Base-by-base conservation (phyloP, 2,888 invertebrate species). In the Mechanitis messenoides region DNA sequence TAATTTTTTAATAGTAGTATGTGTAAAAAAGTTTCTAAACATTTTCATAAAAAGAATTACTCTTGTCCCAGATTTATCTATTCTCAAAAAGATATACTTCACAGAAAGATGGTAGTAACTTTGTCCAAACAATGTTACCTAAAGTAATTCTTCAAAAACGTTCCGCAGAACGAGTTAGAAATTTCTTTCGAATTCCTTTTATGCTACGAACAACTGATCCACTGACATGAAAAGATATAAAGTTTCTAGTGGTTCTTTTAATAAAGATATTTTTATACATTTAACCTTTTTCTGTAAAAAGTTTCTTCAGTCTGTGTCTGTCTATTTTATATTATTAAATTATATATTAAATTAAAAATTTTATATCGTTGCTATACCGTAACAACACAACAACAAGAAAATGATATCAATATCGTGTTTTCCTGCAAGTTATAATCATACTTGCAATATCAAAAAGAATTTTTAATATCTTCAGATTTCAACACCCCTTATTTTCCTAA, bases 371-470 rank as follows among this genome's bases (percentile, higher is more conserved):
- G 12, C 42, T 28, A 54, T 20, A 54, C 53, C 11, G 33, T 20
- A 20, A 20, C 20, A 20, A 20, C 20, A 20, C 20, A 20, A 20
- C 20, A 20, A 20, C 20, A 20, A 20, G 20, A 20, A n/a, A 53
- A 53, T 53, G n/a, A 28, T 35, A 33, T 46, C 46, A n/a, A 33
- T 33, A 33, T 42, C 42, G 9, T 42, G 42, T 42, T 42, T 9
- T 9, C 42, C 46, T n/a, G 45, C n/a, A n/a, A 45, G 7, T 33
- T 6, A 3, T 9, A 46, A n/a, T 20, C 57, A 57, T 47, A 57
- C 9, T 57, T 47, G 35, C n/a, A 58, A 53, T 60, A 53, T 62
- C 64, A 65, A 65, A 65, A 56, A 62, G 64, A 65, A 62, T 65
- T 53, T 3, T 55, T 55, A 58, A 64, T 58, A 55, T 56, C 11